Conservation (phyloP, 2,888 invertebrate species). For the Notodonta dromedarius region DNA sequence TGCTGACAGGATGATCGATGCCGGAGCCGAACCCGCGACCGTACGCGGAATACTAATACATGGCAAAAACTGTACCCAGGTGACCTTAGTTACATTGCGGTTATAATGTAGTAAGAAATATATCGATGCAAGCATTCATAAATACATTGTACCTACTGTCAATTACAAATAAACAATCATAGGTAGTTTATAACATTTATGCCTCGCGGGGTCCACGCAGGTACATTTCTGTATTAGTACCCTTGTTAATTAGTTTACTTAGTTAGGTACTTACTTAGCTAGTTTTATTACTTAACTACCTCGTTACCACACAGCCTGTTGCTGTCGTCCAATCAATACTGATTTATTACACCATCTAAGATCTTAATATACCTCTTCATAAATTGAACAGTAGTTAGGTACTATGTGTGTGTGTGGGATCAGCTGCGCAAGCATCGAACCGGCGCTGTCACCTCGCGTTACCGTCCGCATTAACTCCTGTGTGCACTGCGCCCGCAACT, state of each 20-base stretch:
- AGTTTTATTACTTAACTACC: too few species aligned
- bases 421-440: conserved; percentile 42
- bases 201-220: too few species aligned
- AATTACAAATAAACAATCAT: too few species aligned
- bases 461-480: conserved; percentile 26
- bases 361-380: background rate
- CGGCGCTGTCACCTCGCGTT: conserved; percentile 25
- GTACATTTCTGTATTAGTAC: too few species aligned
- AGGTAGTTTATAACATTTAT: too few species aligned
- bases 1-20: conserved; percentile 20
- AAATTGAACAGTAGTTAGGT: background rate
- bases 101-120: background rate
- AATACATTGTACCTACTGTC: too few species aligned
- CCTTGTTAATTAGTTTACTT: too few species aligned
- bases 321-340: too few species aligned
- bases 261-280: too few species aligned
- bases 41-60: conserved; percentile 4
- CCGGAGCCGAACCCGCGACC: background rate
- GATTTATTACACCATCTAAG: background rate
- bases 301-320: too few species aligned
- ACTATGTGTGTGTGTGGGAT: conserved; percentile 9
- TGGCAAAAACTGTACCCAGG: conserved; percentile 17
- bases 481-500: conserved; percentile 15
- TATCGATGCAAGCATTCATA: background rate
- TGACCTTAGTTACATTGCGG: background rate